phyloP scores from a whole-genome alignment of 2,888 invertebrate species.

The Capitulum mitella region DNA sequence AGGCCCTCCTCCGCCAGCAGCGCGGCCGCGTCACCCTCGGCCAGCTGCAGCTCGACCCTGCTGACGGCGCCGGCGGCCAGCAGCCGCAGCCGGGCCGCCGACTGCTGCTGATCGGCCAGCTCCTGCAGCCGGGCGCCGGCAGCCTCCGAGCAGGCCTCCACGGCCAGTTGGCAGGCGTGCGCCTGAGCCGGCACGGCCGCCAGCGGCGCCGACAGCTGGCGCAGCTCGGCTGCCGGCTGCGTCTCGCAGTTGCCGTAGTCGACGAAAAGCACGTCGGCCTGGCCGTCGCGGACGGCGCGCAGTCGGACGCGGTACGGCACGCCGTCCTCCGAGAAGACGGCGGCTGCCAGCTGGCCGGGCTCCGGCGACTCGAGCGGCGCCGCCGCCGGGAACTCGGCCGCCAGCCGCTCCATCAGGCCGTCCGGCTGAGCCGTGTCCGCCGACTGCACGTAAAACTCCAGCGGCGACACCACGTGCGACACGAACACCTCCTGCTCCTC shows the following conservation, averaged over 20 bases:
- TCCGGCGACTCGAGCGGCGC: not conserved
- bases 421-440: slow-evolving; percentile 6
- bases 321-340: not conserved
- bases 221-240: not conserved
- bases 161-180: not conserved
- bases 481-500: not conserved
- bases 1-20: not conserved
- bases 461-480: not conserved
- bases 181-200: slow-evolving; percentile 2
- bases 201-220: not conserved
- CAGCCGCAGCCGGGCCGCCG: not conserved
- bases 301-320: slow-evolving; percentile 17
- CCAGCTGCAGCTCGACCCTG: not conserved
- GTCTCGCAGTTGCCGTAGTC: slow-evolving; percentile 6
- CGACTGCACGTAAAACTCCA: slow-evolving; percentile 16
- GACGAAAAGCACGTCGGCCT: not conserved
- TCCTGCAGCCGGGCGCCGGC: not conserved
- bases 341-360: not conserved
- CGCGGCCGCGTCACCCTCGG: not conserved
- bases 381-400: not conserved
- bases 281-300: not conserved
- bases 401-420: slow-evolving; percentile 10
- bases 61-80: not conserved
- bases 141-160: not conserved
- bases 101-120: not conserved